These are phyloP conservation scores for Epirrhoe tristata DNA, from an alignment of 2,888 invertebrate species.

Conservation along the genomic window DNA sequence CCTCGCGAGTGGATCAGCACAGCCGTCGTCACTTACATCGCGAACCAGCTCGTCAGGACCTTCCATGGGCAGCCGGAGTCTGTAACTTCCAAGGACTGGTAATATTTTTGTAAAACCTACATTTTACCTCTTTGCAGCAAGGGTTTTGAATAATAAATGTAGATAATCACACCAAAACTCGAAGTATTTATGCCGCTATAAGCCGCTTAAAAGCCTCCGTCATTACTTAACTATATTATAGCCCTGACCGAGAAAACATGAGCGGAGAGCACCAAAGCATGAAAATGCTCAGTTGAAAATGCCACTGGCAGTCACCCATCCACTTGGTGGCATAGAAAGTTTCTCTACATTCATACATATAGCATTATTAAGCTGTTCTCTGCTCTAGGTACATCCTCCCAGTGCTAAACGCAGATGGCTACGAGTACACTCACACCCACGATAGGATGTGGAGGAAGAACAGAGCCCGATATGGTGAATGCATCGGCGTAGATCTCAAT, in stretches of 20 bases:
- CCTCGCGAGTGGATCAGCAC: conserved; percentile 96
- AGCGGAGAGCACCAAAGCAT: too few relatives aligned
- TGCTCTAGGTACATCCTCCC: conserved; percentile 87
- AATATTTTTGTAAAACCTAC: not conserved
- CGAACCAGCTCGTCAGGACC: conserved; percentile 89
- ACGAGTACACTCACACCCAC: conserved; percentile 92
- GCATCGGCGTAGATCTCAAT: conserved; percentile 92
- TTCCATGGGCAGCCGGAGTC: conserved; percentile 87
- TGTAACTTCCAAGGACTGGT: conserved; percentile 94
- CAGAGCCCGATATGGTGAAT: conserved; percentile 86
- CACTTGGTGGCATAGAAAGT: too few relatives aligned
- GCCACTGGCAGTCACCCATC: too few relatives aligned
- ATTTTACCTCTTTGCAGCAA: not conserved
- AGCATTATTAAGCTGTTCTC: too few relatives aligned
- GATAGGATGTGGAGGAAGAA: conserved; percentile 95
- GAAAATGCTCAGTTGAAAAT: too few relatives aligned
- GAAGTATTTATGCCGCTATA: too few relatives aligned
- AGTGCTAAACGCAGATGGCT: conserved; percentile 94
- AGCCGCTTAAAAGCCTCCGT: too few relatives aligned
- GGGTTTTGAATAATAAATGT: too few relatives aligned
- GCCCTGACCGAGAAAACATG: too few relatives aligned
- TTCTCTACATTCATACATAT: too few relatives aligned
- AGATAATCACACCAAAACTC: too few relatives aligned
- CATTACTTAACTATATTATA: too few relatives aligned
- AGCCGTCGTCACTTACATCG: conserved; percentile 91